phyloP scores from a whole-genome alignment of 2,797 vertebrate species.

The Vipera latastei region DNA sequence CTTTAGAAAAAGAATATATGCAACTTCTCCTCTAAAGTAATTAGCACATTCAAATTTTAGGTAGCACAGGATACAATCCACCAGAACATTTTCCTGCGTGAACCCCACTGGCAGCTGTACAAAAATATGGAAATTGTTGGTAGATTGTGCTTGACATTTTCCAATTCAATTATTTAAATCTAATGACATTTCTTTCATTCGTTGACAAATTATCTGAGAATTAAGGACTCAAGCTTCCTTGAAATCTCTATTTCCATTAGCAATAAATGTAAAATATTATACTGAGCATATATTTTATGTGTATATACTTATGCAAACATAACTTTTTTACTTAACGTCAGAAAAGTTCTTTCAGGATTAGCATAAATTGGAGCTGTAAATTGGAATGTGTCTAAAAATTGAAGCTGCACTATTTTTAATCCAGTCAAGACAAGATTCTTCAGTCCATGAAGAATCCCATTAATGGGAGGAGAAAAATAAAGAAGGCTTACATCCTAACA shows the following conservation, averaged over 20 bases:
- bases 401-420: conserved; percentile 66
- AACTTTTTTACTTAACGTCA: conserved; percentile 61
- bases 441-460: conserved; percentile 52
- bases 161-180: conserved; percentile 34
- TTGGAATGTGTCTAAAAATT: conserved; percentile 66
- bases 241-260: conserved; percentile 57
- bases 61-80: background rate
- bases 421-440: conserved; percentile 61
- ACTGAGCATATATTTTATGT: conserved; percentile 49
- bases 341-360: conserved; percentile 73
- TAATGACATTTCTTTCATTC: conserved; percentile 22
- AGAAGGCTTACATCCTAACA: conserved; percentile 28
- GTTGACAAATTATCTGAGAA: conserved; percentile 47
- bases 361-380: conserved; percentile 73
- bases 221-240: conserved; percentile 58
- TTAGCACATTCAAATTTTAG: conserved; percentile 13
- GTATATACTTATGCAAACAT: background rate
- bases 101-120: background rate
- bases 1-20: background rate
- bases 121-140: background rate
- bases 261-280: conserved; percentile 70
- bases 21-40: background rate
- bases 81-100: background rate
- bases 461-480: conserved; percentile 43
- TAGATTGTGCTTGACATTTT: background rate